Evolutionary conservation across 2,888 invertebrate genomes (phyloP).

Genomic region (Machimus rusticus): DNA sequence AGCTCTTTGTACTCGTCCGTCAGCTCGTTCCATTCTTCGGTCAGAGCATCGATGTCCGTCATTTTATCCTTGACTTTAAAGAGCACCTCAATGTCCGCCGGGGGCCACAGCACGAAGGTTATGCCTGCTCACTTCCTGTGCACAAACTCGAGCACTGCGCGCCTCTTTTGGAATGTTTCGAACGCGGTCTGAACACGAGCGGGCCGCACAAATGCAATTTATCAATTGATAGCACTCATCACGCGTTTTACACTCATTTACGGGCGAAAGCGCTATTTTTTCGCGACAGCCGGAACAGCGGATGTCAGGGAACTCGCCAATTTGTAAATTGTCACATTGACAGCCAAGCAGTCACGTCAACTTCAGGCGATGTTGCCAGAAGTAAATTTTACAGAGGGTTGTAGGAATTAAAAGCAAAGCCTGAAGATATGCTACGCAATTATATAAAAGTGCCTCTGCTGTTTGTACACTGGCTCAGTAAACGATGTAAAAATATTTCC

Average conservation of each 20-base stretch:
- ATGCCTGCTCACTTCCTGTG: background rate
- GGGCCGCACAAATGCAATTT: conserved; percentile 8
- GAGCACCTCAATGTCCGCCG: background rate
- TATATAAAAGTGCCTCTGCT: background rate
- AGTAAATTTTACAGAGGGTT: background rate
- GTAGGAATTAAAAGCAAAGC: background rate
- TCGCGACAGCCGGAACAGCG: background rate
- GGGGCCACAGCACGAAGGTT: conserved; percentile 26
- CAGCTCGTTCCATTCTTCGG: conserved; percentile 82
- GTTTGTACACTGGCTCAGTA: no score
- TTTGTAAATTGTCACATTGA: conserved; percentile 12
- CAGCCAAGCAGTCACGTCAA: background rate
- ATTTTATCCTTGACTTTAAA: background rate
- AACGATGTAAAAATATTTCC: no score
- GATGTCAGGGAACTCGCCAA: background rate
- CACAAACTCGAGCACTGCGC: conserved; percentile 1
- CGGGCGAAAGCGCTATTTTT: background rate
- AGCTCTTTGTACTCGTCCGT: conserved; percentile 79
- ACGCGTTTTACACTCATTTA: background rate
- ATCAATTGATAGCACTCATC: conserved; percentile 16
- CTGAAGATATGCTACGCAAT: background rate
- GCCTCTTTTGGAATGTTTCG: background rate
- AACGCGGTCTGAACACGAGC: background rate
- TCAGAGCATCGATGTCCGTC: conserved; percentile 70
- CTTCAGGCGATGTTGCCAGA: background rate